Conservation (phyloP, 92 coral and sea anemone genomes). For the Hydrozoanthus gracilis region DNA sequence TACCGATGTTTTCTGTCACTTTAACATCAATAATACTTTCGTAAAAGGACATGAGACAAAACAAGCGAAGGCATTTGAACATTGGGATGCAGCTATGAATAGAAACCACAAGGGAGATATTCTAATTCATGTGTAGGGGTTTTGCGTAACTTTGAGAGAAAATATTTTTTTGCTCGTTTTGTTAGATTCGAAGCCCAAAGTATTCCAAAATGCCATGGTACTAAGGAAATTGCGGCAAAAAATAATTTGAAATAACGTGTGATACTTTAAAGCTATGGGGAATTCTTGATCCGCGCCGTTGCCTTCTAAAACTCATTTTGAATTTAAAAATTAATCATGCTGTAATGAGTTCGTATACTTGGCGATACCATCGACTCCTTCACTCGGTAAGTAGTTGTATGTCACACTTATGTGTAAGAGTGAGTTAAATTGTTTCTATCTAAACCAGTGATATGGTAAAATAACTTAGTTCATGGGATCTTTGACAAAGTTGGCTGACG, state of each 20-base stretch:
- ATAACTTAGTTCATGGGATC: neutral
- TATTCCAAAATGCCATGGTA: neutral
- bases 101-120: neutral
- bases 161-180: neutral
- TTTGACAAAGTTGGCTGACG: neutral
- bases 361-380: neutral
- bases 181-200: neutral
- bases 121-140: neutral
- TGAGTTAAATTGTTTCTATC: neutral
- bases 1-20: too few relatives aligned
- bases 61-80: too few relatives aligned
- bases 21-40: too few relatives aligned
- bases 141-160: neutral
- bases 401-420: too few relatives aligned
- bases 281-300: neutral
- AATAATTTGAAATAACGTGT: neutral
- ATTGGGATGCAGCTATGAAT: too few relatives aligned
- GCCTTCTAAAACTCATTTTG: neutral
- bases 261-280: neutral
- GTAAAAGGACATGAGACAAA: too few relatives aligned
- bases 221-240: neutral
- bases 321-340: neutral
- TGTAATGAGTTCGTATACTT: constrained; percentile 4
- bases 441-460: neutral
- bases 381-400: too few relatives aligned